Conservation (phyloP, 1,140 invertebrate genomes). For the Battus philenor region DNA sequence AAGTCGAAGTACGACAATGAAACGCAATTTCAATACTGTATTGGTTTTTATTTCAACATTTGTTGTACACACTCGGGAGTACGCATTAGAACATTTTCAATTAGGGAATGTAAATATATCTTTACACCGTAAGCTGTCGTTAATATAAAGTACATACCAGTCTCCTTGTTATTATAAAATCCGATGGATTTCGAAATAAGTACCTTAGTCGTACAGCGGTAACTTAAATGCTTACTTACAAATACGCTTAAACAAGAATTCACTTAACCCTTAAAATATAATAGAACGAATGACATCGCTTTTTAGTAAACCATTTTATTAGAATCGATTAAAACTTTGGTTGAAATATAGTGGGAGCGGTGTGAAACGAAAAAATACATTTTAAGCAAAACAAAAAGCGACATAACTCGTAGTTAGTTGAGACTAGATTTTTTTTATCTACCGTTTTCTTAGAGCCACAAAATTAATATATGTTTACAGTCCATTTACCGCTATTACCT, state of each 20-base stretch:
- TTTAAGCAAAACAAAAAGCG: constrained; percentile 37
- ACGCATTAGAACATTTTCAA: constrained; percentile 40
- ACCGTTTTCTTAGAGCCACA: constrained; percentile 45
- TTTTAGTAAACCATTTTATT: constrained; percentile 28
- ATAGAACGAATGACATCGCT: constrained; percentile 48
- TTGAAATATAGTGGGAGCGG: constrained; percentile 21
- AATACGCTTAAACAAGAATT: constrained; percentile 39
- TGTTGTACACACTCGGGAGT: constrained; percentile 39
- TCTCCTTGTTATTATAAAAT: constrained; percentile 69
- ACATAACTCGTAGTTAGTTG: constrained; percentile 44
- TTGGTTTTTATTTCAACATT: constrained; percentile 69
- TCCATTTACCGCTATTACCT: constrained; percentile 29
- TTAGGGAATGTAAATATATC: constrained; percentile 65
- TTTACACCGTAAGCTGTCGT: constrained; percentile 45
- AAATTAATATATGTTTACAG: constrained; percentile 33
- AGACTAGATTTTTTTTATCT: constrained; percentile 67
- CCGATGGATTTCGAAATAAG: constrained; percentile 56
- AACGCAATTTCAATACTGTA: constrained; percentile 67
- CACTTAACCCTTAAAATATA: constrained; percentile 40
- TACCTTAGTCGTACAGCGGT: constrained; percentile 54
- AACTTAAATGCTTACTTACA: constrained; percentile 69
- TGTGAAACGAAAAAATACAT: constrained; percentile 14
- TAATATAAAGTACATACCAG: constrained; percentile 67
- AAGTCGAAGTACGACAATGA: constrained; percentile 28
- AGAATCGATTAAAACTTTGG: constrained; percentile 26